Evolutionary conservation across 2,888 invertebrate genomes (phyloP).

Genomic region (Aphidius colemani): DNA sequence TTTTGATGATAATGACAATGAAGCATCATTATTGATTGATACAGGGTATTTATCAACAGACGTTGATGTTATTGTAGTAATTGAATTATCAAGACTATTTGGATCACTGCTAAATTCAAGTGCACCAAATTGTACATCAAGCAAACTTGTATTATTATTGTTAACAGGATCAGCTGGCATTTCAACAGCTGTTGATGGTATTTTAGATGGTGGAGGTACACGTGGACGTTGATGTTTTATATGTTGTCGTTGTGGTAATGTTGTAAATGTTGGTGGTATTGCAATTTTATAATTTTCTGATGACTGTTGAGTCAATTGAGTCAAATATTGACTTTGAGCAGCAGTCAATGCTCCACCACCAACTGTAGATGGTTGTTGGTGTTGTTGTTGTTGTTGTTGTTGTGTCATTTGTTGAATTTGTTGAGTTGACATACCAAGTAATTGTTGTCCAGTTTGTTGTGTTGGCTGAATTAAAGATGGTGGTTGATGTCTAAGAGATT

Average conservation of each 20-base stretch:
- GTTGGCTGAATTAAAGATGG: too few species aligned
- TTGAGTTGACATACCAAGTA: constrained; percentile 16
- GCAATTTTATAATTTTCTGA: constrained; percentile 63
- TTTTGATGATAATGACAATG: constrained; percentile 49
- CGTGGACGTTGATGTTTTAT: constrained; percentile 54
- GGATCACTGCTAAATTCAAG: constrained; percentile 74
- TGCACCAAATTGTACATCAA: constrained; percentile 94
- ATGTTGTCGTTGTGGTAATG: constrained; percentile 51
- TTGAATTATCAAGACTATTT: constrained; percentile 60
- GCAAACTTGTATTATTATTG: constrained; percentile 73
- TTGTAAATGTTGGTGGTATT: constrained; percentile 55
- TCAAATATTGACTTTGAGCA: constrained; percentile 67
- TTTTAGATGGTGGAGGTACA: constrained; percentile 66
- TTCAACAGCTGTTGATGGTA: constrained; percentile 92
- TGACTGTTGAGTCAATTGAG: constrained; percentile 65
- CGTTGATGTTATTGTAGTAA: constrained; percentile 46
- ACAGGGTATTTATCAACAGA: constrained; percentile 48
- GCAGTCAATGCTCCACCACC: constrained; percentile 61
- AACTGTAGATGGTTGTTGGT: constrained; percentile 58
- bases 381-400: constrained; percentile 49
- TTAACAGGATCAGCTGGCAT: constrained; percentile 90
- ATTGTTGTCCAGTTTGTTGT: too few species aligned
- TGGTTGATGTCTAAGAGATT: too few species aligned
- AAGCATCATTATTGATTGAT: constrained; percentile 61
- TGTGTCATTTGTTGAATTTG: constrained; percentile 36